Conservation (phyloP, 2,888 invertebrate genomes). For the Ophioninae sp. region DNA sequence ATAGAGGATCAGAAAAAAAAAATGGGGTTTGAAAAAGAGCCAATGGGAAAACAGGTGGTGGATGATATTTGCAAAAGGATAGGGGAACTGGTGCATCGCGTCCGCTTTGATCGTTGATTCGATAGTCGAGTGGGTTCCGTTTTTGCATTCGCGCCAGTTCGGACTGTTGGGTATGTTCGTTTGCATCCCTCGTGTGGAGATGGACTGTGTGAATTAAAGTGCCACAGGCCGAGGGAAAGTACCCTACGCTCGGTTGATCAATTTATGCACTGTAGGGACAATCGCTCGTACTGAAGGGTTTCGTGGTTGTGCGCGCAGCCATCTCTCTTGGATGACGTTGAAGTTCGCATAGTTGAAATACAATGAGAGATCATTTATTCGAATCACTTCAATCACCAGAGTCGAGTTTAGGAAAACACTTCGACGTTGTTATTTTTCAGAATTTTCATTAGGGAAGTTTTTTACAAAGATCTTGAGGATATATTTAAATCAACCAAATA, state of each 20-base stretch:
- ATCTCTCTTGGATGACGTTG: background rate
- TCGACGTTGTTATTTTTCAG: background rate
- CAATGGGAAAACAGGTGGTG: slow-evolving; percentile 9
- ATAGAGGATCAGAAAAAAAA: background rate
- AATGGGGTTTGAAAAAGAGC: slow-evolving; percentile 32
- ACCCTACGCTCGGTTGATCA: background rate
- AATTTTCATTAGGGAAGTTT: background rate
- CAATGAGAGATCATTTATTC: background rate
- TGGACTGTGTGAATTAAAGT: slow-evolving; percentile 36
- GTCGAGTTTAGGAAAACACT: background rate
- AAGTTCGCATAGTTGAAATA: background rate
- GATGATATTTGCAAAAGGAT: slow-evolving; percentile 3
- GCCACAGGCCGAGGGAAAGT: slow-evolving; percentile 17
- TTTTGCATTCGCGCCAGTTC: background rate
- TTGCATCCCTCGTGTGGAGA: background rate
- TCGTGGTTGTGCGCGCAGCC: background rate
- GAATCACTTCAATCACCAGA: background rate
- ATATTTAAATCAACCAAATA: too few relatives aligned
- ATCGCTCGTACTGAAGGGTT: slow-evolving; percentile 1
- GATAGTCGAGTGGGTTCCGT: slow-evolving; percentile 15
- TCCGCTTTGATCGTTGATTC: slow-evolving; percentile 57
- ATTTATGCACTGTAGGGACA: background rate
- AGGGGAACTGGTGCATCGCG: slow-evolving; percentile 4
- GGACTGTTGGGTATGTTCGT: background rate
- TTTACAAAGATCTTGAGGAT: too few relatives aligned